These are phyloP conservation scores for Ibycter americanus DNA, from an alignment of 2,797 vertebrate genomes.

Conservation along the genomic window DNA sequence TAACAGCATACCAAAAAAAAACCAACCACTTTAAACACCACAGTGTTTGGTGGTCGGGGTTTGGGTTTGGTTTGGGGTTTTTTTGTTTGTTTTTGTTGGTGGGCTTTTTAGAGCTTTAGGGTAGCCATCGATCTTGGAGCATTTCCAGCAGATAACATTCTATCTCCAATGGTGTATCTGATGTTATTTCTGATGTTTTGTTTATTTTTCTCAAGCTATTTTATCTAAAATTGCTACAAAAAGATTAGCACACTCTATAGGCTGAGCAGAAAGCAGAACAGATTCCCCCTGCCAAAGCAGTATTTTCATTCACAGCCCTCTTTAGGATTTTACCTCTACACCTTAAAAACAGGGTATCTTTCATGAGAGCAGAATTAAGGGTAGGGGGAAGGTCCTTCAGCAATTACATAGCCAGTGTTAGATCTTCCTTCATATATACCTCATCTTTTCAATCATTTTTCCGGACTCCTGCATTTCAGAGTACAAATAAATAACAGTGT, in stretches of 20 bases:
- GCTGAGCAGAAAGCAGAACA: background rate
- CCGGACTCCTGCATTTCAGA: background rate
- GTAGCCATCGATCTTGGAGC: background rate
- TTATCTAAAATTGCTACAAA: background rate
- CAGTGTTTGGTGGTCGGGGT: background rate
- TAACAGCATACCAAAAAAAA: background rate
- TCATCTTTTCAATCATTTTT: background rate
- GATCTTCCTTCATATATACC: background rate
- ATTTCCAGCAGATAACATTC: background rate
- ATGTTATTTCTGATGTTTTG: background rate
- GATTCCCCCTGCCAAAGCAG: background rate
- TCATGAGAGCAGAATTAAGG: background rate
- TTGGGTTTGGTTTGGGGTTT: too few species aligned
- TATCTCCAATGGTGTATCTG: background rate
- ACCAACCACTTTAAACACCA: background rate
- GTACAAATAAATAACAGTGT: background rate
- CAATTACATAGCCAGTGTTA: background rate
- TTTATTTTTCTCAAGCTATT: background rate
- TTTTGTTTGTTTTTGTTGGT: background rate
- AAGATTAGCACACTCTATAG: background rate
- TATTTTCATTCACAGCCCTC: background rate
- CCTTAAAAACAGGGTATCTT: background rate
- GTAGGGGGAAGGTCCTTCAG: rapidly evolving
- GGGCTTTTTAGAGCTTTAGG: background rate
- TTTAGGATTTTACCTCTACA: background rate